Conservation (phyloP, 1,140 invertebrate genomes). For the Lepidurus couesii region DNA sequence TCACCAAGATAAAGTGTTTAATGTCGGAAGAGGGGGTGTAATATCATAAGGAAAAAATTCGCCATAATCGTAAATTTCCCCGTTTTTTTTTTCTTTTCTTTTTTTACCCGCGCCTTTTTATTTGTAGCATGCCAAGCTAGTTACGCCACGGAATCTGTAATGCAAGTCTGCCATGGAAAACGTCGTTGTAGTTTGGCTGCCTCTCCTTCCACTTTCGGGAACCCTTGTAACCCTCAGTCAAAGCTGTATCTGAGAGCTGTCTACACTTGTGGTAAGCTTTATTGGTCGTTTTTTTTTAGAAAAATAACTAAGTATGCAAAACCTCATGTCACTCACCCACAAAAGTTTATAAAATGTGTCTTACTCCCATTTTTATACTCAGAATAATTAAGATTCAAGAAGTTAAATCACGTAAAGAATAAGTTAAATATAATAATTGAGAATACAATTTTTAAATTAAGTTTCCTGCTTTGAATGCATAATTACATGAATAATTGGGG, state of each 20-base stretch:
- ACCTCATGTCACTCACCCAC: neutral
- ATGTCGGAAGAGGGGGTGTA: neutral
- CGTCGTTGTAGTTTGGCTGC: constrained; percentile 72
- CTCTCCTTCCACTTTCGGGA: constrained; percentile 76
- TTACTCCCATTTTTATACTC: neutral
- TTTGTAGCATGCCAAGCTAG: constrained; percentile 74
- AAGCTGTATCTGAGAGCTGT: constrained; percentile 85
- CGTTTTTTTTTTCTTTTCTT: neutral
- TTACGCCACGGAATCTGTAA: constrained; percentile 80
- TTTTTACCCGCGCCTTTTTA: constrained; percentile 33
- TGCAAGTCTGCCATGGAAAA: constrained; percentile 82
- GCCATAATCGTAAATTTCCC: neutral
- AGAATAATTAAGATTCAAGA: too few relatives aligned
- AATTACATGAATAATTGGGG: neutral
- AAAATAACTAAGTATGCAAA: constrained; percentile 2
- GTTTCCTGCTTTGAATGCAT: neutral
- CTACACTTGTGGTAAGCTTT: constrained; percentile 84
- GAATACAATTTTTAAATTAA: neutral
- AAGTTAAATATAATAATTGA: too few relatives aligned
- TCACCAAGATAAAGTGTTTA: neutral
- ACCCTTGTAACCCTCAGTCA: constrained; percentile 72
- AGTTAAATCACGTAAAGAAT: too few relatives aligned
- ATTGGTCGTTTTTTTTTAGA: constrained; percentile 18
- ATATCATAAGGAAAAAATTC: neutral
- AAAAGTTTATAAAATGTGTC: constrained; percentile 1